A percentile compares a stretch with the other conserved stretches of the same genome.
phyloP scores from a whole-genome alignment of 2,888 invertebrate species.

The Ctenicera cuprea region DNA sequence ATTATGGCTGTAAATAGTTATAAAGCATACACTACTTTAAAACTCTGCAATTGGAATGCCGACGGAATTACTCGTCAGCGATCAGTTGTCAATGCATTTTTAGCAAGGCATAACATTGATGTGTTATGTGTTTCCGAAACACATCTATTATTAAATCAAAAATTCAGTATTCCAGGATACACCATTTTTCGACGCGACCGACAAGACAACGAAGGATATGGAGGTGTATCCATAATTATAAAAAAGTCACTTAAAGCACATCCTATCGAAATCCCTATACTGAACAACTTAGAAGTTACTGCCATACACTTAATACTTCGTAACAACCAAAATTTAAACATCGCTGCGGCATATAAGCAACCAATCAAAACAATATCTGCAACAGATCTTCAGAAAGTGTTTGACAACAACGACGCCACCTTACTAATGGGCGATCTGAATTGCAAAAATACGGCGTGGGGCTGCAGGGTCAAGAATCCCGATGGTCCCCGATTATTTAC shows the following conservation, averaged over 20 bases:
- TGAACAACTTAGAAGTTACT: background rate
- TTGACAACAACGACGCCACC: background rate
- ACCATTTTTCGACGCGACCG: background rate
- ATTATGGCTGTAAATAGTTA: too few relatives aligned
- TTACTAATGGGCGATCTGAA: background rate
- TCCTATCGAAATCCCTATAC: background rate
- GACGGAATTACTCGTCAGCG: background rate
- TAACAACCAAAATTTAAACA: background rate
- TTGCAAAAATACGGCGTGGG: background rate
- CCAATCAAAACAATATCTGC: background rate
- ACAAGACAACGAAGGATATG: background rate
- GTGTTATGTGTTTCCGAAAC: background rate
- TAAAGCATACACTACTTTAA: too few relatives aligned
- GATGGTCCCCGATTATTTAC: background rate
- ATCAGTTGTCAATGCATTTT: background rate
- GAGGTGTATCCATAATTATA: background rate
- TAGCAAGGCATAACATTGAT: background rate
- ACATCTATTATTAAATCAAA: background rate
- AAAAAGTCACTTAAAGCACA: background rate
- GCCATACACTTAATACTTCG: background rate
- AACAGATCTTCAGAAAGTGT: background rate
- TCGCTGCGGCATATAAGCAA: background rate
- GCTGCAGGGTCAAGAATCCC: background rate
- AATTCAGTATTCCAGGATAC: background rate
- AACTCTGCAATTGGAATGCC: background rate